Evolutionary conservation across 2,888 invertebrate genomes (phyloP).

Genomic region (Acheta domesticus): DNA sequence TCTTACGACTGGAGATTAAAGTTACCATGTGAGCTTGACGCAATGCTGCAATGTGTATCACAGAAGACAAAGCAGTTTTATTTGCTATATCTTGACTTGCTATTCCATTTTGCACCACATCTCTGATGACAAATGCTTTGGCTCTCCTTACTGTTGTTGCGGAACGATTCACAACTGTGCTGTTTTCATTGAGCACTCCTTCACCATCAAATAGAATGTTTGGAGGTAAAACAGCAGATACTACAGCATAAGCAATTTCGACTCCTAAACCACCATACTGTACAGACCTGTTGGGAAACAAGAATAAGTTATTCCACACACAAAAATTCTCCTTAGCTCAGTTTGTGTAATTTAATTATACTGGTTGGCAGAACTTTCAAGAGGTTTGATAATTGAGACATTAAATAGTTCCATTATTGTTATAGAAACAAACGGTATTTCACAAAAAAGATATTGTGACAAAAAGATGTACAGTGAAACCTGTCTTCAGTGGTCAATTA

Average conservation of each 20-base stretch:
- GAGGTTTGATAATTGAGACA: too few species aligned
- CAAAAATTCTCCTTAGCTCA: background rate
- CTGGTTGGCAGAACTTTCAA: too few species aligned
- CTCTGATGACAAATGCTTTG: background rate
- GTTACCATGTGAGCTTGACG: slow-evolving; percentile 46
- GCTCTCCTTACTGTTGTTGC: slow-evolving; percentile 34
- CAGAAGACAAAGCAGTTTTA: slow-evolving; percentile 43
- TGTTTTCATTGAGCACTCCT: slow-evolving; percentile 46
- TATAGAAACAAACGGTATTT: too few species aligned
- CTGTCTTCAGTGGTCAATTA: too few species aligned
- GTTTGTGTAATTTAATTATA: too few species aligned
- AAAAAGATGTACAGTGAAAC: too few species aligned
- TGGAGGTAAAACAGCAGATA: slow-evolving; percentile 50
- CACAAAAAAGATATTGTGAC: too few species aligned
- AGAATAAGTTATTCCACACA: background rate
- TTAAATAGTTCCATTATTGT: too few species aligned
- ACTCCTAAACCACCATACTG: slow-evolving; percentile 52
- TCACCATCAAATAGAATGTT: slow-evolving; percentile 47
- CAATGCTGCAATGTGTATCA: slow-evolving; percentile 45
- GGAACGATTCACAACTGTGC: slow-evolving; percentile 47
- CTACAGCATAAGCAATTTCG: slow-evolving; percentile 50
- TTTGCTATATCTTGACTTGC: slow-evolving; percentile 41
- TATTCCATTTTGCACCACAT: slow-evolving; percentile 34
- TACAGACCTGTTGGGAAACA: slow-evolving; percentile 47
- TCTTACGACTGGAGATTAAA: too few species aligned